These are phyloP conservation scores for Aspidapion aeneum DNA, from an alignment of 2,888 invertebrate species.

Conservation along the genomic window DNA sequence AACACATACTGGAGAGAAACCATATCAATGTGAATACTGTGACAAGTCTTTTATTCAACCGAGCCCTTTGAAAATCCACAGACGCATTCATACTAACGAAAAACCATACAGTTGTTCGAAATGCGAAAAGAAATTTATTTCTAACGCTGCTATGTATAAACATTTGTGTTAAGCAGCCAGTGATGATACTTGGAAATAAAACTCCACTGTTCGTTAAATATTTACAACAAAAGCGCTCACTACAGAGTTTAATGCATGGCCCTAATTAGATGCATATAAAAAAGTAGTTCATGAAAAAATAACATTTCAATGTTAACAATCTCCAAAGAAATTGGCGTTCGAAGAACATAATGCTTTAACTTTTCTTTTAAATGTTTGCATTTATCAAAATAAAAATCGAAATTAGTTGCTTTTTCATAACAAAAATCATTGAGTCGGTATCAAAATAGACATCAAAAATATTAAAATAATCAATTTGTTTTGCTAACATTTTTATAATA, in stretches of 20 bases:
- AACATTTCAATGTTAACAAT: not conserved
- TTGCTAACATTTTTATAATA: too few relatives aligned
- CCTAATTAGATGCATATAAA: not conserved
- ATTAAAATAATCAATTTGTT: too few relatives aligned
- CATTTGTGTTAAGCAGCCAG: conserved; percentile 20
- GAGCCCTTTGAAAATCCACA: conserved; percentile 56
- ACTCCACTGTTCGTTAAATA: too few relatives aligned
- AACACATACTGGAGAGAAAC: conserved; percentile 45
- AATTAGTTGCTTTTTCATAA: too few relatives aligned
- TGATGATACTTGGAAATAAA: too few relatives aligned
- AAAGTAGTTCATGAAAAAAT: not conserved
- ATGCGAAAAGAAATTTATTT: conserved; percentile 16
- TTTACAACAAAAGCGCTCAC: not conserved
- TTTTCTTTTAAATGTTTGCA: too few relatives aligned
- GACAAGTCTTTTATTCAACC: conserved; percentile 47
- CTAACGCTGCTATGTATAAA: conserved; percentile 23
- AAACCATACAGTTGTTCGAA: conserved; percentile 32
- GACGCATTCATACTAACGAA: conserved; percentile 58
- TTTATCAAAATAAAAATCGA: too few relatives aligned
- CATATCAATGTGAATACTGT: conserved; percentile 47
- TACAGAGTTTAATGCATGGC: not conserved
- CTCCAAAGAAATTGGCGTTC: not conserved
- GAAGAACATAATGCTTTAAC: too few relatives aligned
- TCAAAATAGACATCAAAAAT: too few relatives aligned
- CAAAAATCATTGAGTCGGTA: too few relatives aligned